These are phyloP conservation scores for Probosciger aterrimus DNA, from an alignment of 2,113 vertebrate species.

Conservation along the genomic window DNA sequence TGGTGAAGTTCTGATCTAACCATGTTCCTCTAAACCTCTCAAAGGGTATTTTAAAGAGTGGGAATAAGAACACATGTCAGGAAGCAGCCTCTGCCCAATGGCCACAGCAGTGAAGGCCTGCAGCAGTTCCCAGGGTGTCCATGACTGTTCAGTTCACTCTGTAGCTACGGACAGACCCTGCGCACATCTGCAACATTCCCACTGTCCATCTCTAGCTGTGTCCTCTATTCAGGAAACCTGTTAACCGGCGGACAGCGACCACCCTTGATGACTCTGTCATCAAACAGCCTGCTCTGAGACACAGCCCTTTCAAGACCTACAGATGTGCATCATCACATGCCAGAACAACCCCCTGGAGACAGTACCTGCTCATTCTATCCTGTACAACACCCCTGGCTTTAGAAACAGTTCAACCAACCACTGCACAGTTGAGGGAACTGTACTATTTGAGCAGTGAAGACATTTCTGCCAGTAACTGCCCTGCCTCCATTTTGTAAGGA, in stretches of 20 bases:
- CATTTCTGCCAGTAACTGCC: not conserved
- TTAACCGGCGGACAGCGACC: not conserved
- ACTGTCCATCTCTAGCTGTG: not conserved
- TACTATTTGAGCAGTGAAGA: not conserved
- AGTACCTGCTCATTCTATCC: rapidly evolving
- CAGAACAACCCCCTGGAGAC: not conserved
- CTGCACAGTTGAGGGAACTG: rapidly evolving
- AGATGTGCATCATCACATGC: not conserved
- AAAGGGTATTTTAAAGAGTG: not conserved
- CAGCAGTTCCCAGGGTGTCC: rapidly evolving
- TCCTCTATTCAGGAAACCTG: not conserved
- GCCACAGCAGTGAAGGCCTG: not conserved
- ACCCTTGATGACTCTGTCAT: not conserved
- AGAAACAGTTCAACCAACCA: not conserved
- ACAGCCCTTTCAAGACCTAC: not conserved
- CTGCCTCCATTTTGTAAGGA: not conserved
- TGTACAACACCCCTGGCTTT: not conserved
- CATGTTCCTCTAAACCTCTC: not conserved
- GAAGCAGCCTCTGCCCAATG: rapidly evolving
- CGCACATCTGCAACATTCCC: not conserved
- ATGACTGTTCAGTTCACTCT: rapidly evolving
- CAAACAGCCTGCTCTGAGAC: not conserved
- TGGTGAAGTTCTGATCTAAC: not conserved
- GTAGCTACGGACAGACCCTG: not conserved
- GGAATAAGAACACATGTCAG: not conserved